Percentiles rank a stretch among this genome's conserved stretches.
phyloP scores from a whole-genome alignment of 2,113 vertebrate species.

The Eubucco bourcierii region DNA sequence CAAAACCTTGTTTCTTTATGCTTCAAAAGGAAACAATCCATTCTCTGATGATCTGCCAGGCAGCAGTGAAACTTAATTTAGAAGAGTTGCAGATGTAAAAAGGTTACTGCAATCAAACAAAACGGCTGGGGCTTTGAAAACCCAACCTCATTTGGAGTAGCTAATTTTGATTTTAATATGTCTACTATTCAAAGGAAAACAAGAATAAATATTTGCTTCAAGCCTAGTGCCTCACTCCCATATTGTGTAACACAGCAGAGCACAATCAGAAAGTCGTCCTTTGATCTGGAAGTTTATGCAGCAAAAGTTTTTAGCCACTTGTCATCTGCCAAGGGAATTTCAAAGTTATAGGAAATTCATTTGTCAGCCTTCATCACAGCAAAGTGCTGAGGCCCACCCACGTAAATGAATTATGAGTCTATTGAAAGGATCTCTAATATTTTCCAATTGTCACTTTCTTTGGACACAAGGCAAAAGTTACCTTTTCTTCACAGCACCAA shows the following conservation, averaged over 20 bases:
- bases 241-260: not conserved
- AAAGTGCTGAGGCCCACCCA: not conserved
- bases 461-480: not conserved
- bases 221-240: not conserved
- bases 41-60: not conserved
- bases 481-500: not conserved
- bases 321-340: not conserved
- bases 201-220: constrained; percentile 13
- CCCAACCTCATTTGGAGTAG: not conserved
- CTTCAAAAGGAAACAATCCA: not conserved
- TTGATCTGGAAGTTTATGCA: constrained; percentile 14
- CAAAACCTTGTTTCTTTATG: not conserved
- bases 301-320: not conserved
- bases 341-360: not conserved
- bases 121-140: not conserved
- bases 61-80: not conserved
- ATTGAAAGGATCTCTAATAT: not conserved
- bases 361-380: not conserved
- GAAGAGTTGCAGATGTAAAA: not conserved
- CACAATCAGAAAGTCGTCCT: not conserved
- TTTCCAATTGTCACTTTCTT: not conserved
- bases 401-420: not conserved
- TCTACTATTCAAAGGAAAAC: constrained; percentile 6
- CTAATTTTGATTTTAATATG: not conserved
- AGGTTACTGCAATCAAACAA: not conserved